These are phyloP conservation scores for Parnassius apollo DNA, from an alignment of 2,888 invertebrate species.

Conservation along the genomic window DNA sequence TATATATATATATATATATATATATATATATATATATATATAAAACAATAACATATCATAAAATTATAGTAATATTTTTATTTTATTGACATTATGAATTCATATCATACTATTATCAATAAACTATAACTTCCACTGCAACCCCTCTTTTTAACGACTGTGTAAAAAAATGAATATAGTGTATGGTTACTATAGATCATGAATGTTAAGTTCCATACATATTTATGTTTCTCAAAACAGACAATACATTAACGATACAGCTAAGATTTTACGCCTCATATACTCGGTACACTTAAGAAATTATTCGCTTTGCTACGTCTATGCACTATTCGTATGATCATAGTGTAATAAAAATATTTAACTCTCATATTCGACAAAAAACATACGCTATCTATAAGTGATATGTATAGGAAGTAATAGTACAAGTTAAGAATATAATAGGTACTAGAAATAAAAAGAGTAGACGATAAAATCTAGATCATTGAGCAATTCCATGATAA, in stretches of 20 bases:
- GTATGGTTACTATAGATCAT: conserved; percentile 22
- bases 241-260: conserved; percentile 27
- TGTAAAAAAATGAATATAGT: conserved; percentile 24
- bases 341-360: conserved; percentile 5
- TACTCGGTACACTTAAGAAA: conserved; percentile 18
- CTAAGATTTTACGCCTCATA: conserved; percentile 28
- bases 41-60: too few relatives aligned
- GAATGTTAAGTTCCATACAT: conserved; percentile 27
- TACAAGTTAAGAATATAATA: too few relatives aligned
- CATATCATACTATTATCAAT: conserved; percentile 19
- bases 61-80: too few relatives aligned
- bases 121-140: conserved; percentile 26
- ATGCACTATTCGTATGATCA: neutral
- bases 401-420: neutral
- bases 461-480: too few relatives aligned
- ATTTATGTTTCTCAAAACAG: conserved; percentile 29
- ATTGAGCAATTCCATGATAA: too few relatives aligned
- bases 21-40: too few relatives aligned
- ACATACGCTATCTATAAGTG: neutral
- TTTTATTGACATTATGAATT: neutral
- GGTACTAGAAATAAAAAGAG: too few relatives aligned
- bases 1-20: too few relatives aligned
- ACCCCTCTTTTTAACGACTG: conserved; percentile 6
- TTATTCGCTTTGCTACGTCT: conserved; percentile 24
- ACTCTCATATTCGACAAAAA: neutral